Conservation (phyloP, 1,140 invertebrate genomes). For the Adoxophyes honmai region DNA sequence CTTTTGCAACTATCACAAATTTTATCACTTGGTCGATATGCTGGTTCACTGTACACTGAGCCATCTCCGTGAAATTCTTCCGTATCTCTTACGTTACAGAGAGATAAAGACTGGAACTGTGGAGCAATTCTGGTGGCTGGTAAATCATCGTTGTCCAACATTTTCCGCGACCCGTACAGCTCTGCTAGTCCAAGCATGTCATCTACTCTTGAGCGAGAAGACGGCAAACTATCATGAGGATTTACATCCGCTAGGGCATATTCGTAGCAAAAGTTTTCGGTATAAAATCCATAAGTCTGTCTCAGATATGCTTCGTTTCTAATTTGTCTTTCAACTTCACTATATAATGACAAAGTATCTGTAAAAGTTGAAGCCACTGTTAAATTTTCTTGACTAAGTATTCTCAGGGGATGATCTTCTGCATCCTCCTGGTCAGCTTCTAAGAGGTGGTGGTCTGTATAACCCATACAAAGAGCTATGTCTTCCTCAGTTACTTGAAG, state of each 20-base stretch:
- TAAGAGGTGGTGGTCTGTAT: constrained; percentile 82
- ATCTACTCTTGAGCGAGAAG: constrained; percentile 60
- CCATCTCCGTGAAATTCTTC: constrained; percentile 82
- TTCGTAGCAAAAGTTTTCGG: constrained; percentile 56
- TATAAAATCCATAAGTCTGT: constrained; percentile 68
- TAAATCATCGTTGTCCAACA: constrained; percentile 48
- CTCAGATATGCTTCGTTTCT: constrained; percentile 68
- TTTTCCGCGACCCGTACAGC: constrained; percentile 55
- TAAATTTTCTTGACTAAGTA: constrained; percentile 93
- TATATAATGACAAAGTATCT: constrained; percentile 87
- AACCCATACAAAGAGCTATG: constrained; percentile 91
- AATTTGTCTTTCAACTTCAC: constrained; percentile 82
- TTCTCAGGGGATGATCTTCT: constrained; percentile 90
- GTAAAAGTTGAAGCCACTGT: constrained; percentile 93
- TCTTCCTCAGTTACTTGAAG: constrained; percentile 95
- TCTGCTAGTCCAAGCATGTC: constrained; percentile 59
- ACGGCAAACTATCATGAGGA: constrained; percentile 58
- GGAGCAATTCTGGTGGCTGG: constrained; percentile 50
- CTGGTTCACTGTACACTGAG: constrained; percentile 90
- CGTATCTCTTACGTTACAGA: constrained; percentile 83
- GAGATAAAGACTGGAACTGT: constrained; percentile 83
- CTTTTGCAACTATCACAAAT: constrained; percentile 87
- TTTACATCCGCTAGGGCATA: constrained; percentile 41
- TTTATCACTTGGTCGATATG: constrained; percentile 85
- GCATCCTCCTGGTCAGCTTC: constrained; percentile 81